A percentile compares a stretch with the other conserved stretches of the same genome.
Conservation (phyloP, 2,888 invertebrate genomes). For the Diarsia mendica region DNA sequence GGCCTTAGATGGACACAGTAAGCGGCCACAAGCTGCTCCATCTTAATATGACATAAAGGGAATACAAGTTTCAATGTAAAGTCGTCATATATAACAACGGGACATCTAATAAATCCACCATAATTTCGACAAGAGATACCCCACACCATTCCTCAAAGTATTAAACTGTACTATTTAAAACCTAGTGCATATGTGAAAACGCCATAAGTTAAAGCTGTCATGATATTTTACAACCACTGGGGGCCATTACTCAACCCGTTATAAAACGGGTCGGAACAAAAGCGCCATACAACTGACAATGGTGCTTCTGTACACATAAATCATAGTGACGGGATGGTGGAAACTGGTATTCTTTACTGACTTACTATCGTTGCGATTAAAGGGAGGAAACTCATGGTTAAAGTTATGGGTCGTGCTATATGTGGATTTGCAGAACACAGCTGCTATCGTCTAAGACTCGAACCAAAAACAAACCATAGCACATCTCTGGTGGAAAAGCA, state of each 20-base stretch:
- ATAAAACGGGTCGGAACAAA: slow-evolving; percentile 51
- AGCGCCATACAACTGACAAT: slow-evolving; percentile 57
- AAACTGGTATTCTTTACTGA: slow-evolving; percentile 32
- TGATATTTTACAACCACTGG: slow-evolving; percentile 56
- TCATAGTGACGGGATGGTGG: slow-evolving; percentile 39
- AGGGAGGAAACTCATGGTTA: background rate
- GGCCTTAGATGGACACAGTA: too few species aligned
- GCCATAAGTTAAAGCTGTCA: slow-evolving; percentile 51
- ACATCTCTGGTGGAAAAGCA: too few species aligned
- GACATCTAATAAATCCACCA: background rate
- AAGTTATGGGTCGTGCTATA: background rate
- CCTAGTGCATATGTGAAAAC: slow-evolving; percentile 46
- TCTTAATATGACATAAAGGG: too few species aligned
- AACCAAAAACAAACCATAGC: too few species aligned
- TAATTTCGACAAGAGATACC: background rate
- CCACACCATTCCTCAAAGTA: slow-evolving; percentile 10
- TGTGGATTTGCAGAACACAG: background rate
- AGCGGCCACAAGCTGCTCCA: too few species aligned
- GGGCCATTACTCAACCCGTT: slow-evolving; percentile 50
- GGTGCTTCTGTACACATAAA: slow-evolving; percentile 53
- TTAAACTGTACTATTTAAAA: slow-evolving; percentile 45
- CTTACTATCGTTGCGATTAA: slow-evolving; percentile 16
- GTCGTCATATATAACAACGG: background rate
- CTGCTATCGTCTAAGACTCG: too few species aligned
- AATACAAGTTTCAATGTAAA: too few species aligned